phyloP scores from a whole-genome alignment of 2,888 invertebrate species.

The Lordiphosa fenestrarum region DNA sequence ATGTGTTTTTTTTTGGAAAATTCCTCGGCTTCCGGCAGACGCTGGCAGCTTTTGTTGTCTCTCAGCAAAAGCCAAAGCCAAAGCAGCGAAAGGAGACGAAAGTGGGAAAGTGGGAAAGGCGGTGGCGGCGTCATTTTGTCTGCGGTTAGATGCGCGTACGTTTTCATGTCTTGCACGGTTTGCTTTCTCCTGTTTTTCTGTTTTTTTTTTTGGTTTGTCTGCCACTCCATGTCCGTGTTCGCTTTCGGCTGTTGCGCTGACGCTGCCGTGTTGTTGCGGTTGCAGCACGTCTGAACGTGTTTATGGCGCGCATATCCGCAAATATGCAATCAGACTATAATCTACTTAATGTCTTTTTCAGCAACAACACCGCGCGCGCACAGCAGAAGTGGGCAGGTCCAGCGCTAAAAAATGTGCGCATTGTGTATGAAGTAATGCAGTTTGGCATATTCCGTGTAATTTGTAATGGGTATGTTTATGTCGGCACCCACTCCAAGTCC shows the following conservation, averaged over 20 bases:
- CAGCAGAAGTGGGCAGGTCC: slow-evolving; percentile 25
- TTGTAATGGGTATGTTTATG: slow-evolving; percentile 15
- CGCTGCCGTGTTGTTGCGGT: slow-evolving; percentile 62
- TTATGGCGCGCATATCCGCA: slow-evolving; percentile 75
- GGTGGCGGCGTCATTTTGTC: slow-evolving; percentile 65
- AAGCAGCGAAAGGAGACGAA: slow-evolving; percentile 7
- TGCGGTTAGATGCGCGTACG: slow-evolving; percentile 74
- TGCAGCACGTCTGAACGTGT: slow-evolving; percentile 75
- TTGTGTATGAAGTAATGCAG: slow-evolving; percentile 69
- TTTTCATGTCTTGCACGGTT: slow-evolving; percentile 62
- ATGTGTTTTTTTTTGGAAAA: slow-evolving; percentile 37
- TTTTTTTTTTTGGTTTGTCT: slow-evolving; percentile 8
- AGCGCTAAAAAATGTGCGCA: slow-evolving; percentile 38
- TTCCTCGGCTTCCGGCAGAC: slow-evolving; percentile 43
- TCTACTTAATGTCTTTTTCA: slow-evolving; percentile 75
- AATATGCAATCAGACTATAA: slow-evolving; percentile 74
- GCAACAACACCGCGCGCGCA: slow-evolving; percentile 32
- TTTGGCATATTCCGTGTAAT: slow-evolving; percentile 44
- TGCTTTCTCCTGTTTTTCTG: slow-evolving; percentile 23
- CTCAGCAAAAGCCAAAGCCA: slow-evolving; percentile 21
- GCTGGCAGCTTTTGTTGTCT: slow-evolving; percentile 35
- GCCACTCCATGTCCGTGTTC: slow-evolving; percentile 31
- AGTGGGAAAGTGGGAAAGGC: slow-evolving; percentile 8
- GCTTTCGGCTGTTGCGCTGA: slow-evolving; percentile 45
- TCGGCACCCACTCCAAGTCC: slow-evolving; percentile 8